These are phyloP conservation scores for Hyles lineata DNA, from an alignment of 2,888 invertebrate species.

Conservation along the genomic window DNA sequence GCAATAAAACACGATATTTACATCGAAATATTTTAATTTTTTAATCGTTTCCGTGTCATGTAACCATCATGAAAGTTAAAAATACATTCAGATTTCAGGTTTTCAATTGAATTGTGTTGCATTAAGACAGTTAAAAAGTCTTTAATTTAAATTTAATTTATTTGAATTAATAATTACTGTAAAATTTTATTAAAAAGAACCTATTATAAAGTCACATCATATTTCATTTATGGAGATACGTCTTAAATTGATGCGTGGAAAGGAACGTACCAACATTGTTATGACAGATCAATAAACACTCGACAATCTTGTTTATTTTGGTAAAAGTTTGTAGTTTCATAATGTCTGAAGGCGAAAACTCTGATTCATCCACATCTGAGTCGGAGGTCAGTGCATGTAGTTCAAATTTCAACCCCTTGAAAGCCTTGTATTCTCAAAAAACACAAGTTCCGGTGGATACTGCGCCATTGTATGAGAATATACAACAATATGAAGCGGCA, in stretches of 20 bases:
- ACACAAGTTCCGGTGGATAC: constrained; percentile 81
- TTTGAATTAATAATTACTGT: no score
- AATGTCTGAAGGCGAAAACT: constrained; percentile 63
- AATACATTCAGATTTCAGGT: background rate
- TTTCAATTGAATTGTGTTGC: background rate
- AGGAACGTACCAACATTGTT: constrained; percentile 39
- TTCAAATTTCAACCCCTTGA: constrained; percentile 87
- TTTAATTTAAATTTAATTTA: no score
- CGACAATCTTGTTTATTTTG: constrained; percentile 27
- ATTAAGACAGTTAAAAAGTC: background rate
- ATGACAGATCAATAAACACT: constrained; percentile 32
- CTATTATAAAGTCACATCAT: background rate
- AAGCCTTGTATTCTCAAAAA: constrained; percentile 87
- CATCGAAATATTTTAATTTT: constrained; percentile 36
- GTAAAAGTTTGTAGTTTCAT: constrained; percentile 36
- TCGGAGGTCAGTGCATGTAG: constrained; percentile 73
- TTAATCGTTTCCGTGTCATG: constrained; percentile 43
- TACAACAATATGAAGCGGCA: constrained; percentile 84
- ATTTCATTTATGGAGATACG: background rate
- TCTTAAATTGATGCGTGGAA: constrained; percentile 34
- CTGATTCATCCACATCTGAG: constrained; percentile 73
- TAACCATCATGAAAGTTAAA: background rate
- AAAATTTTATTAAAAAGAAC: background rate
- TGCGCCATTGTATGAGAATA: constrained; percentile 88
- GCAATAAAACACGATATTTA: constrained; percentile 26